These are phyloP conservation scores for Mus spretus DNA, from an alignment of 2,797 vertebrate species.

Conservation along the genomic window DNA sequence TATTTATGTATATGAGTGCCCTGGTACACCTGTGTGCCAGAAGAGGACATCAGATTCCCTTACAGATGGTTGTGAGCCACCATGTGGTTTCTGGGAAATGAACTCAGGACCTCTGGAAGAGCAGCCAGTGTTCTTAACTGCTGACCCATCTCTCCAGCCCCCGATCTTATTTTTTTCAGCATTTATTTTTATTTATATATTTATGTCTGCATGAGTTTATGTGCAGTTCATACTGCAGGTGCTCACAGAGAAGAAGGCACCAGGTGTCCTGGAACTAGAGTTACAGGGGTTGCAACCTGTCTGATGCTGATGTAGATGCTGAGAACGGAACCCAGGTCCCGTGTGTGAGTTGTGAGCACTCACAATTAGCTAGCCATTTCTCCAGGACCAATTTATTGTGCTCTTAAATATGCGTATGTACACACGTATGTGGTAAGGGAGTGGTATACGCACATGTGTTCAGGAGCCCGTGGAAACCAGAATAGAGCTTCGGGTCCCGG, in stretches of 20 bases:
- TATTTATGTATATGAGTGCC: no score
- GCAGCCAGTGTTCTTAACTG: neutral
- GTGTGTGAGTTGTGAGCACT: rapidly evolving
- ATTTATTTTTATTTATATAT: neutral
- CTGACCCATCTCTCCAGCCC: neutral
- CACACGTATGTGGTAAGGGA: neutral
- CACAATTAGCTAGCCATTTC: neutral
- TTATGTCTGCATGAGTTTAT: neutral
- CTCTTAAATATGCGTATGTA: neutral
- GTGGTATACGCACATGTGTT: neutral
- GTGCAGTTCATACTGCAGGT: neutral
- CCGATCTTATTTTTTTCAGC: neutral
- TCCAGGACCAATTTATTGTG: neutral
- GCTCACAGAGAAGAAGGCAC: neutral
- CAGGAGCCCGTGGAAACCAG: neutral
- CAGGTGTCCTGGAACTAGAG: neutral
- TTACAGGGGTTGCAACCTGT: neutral
- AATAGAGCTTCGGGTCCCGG: no score
- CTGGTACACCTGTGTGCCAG: no score
- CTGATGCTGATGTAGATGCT: no score
- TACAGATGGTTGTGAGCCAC: neutral
- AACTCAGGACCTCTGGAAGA: neutral
- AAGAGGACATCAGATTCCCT: neutral
- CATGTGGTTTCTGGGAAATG: neutral
- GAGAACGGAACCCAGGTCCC: neutral